phyloP scores from a whole-genome alignment of 2,888 invertebrate species.

The Teleiodes luculella region DNA sequence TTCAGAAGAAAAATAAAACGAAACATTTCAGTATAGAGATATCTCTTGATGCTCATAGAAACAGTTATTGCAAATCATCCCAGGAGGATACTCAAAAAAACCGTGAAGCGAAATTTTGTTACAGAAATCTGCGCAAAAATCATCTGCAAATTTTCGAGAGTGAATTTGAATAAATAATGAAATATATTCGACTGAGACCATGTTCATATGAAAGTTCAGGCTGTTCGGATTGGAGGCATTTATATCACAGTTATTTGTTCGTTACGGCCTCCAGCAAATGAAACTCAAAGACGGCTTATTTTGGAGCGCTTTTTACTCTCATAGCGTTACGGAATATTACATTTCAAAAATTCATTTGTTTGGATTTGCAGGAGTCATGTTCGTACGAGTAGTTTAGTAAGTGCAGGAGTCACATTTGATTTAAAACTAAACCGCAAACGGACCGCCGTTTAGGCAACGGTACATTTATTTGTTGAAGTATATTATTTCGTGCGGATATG shows the following conservation, averaged over 20 bases:
- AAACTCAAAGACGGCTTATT: conserved; percentile 3
- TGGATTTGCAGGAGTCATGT: neutral
- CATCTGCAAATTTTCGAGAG: conserved; percentile 2
- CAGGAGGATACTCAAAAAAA: neutral
- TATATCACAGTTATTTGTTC: neutral
- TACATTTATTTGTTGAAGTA: too few relatives aligned
- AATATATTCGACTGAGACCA: neutral
- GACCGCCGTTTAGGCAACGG: too few relatives aligned
- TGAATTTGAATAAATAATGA: conserved; percentile 6
- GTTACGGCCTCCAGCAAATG: conserved; percentile 5
- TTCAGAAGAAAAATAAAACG: conserved; percentile 9
- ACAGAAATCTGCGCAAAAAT: neutral
- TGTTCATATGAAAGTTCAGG: neutral
- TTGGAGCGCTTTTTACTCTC: neutral
- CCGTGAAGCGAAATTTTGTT: neutral
- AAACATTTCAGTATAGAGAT: conserved; percentile 11
- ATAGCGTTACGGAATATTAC: conserved; percentile 4
- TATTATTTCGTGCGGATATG: too few relatives aligned
- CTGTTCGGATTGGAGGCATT: neutral
- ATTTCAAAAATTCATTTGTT: conserved; percentile 11
- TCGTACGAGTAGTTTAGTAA: conserved; percentile 1
- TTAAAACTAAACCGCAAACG: too few relatives aligned
- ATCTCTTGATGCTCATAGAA: conserved; percentile 3
- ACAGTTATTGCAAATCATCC: conserved; percentile 4
- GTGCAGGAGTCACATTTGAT: too few relatives aligned